Evolutionary conservation across 37 sponge, comb jelly and placozoan species (phyloP).

Genomic region (Agelas oroides): DNA sequence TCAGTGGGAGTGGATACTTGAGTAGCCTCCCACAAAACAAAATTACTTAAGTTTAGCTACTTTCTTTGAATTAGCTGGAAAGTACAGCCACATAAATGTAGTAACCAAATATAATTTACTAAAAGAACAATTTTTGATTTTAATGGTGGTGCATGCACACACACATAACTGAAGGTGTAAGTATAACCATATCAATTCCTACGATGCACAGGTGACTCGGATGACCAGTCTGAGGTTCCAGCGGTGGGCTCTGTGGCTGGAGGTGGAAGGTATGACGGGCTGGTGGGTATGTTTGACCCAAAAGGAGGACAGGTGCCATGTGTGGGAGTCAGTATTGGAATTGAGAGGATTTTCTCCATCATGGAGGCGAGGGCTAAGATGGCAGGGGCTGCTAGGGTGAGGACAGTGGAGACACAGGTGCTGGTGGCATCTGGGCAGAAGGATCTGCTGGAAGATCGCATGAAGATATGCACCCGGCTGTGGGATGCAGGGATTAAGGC

Average conservation of each 20-base stretch:
- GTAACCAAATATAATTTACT: no score
- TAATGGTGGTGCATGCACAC: no score
- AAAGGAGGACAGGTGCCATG: constrained; percentile 90
- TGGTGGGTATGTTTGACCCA: constrained; percentile 97
- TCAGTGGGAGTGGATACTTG: no score
- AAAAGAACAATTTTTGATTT: no score
- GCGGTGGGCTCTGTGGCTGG: constrained; percentile 95
- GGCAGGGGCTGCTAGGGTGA: constrained; percentile 29
- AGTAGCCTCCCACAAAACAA: no score
- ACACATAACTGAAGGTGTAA: no score
- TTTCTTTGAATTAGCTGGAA: no score
- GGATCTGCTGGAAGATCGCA: constrained; percentile 84
- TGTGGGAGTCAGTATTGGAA: constrained; percentile 98
- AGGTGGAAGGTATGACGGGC: constrained; percentile 96
- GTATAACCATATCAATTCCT: no score
- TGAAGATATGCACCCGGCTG: constrained; percentile 77
- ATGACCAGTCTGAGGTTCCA: constrained; percentile 14
- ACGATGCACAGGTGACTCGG: constrained; percentile 36
- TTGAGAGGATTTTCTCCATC: constrained; percentile 97
- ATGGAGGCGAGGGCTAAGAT: constrained; percentile 80
- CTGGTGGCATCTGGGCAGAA: constrained; percentile 95
- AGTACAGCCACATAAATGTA: no score
- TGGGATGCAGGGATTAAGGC: constrained; percentile 93
- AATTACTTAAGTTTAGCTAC: no score
- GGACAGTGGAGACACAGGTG: constrained; percentile 85